Evolutionary conservation across 2,888 invertebrate genomes (phyloP), one percentile per base, ranked within the genome.

Genomic region (Volucella bombylans): DNA sequence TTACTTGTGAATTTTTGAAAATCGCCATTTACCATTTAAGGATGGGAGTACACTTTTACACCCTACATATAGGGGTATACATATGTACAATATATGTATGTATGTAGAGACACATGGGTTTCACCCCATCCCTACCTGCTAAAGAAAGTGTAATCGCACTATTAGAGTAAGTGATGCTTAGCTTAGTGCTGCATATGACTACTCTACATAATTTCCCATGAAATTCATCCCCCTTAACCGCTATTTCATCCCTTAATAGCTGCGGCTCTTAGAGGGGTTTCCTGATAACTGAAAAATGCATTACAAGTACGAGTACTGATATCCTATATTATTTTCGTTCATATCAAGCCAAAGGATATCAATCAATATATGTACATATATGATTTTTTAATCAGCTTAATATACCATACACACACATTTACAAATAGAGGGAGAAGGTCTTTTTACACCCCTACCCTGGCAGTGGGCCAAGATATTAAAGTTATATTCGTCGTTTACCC

Each of bases 311-410:
- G n/a, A 6, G 45, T 45, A n/a, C n/a, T 23, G 12, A 18, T 43
- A 18, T 12, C 8, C 59, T 23, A 12, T 45, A 4, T 8, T n/a
- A 41, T 6, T 41, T 43, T 6, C 55, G 14, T 12, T 57, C 3
- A 55, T 64, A 18, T 39, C 73, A 64, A 64, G 41, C 55, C 54
- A 78, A 65, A 54, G 54, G 65, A 81, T 76, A 83, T 83, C 80
- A 79, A 83, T 83, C 83, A 71, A 83, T 83, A 80, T 52, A 18
- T 2, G 1, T 18, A 1, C 18, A 18, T 18, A 52, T 71, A 80
- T 83, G 80, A 83, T 74, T 83, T 83, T 83, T 83, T 83, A 83
- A 83, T 79, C 65, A 83, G 43, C 59, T 74, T 69, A 10, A 39
- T 54, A 61, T 52, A 79, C 65, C 64, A 38, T 10, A 39, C 67